These are phyloP conservation scores for Thomomys bottae DNA, from an alignment of 2,113 vertebrate genomes.

Conservation along the genomic window DNA sequence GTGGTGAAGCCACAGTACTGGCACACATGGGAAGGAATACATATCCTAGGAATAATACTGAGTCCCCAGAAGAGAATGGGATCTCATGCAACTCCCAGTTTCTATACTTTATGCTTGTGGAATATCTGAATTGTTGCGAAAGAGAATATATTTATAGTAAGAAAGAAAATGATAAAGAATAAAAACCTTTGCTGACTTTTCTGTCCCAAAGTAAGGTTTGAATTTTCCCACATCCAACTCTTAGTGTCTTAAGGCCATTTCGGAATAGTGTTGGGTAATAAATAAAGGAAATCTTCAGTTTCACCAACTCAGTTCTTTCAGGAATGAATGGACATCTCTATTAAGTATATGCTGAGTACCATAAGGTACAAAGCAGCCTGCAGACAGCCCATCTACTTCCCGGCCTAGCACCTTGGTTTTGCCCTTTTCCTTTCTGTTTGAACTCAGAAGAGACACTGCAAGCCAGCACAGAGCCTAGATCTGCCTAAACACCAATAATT, in stretches of 20 bases:
- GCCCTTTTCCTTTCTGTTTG: background rate
- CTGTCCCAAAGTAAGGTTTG: background rate
- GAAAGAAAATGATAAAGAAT: background rate
- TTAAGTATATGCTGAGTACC: background rate
- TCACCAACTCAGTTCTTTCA: background rate
- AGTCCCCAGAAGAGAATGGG: background rate
- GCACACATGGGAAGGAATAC: background rate
- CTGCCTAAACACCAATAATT: background rate
- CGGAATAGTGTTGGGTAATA: background rate
- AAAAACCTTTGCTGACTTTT: slow-evolving; percentile 15
- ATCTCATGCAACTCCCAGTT: background rate
- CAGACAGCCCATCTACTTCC: background rate
- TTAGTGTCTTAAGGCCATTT: background rate
- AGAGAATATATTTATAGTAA: slow-evolving; percentile 4
- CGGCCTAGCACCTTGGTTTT: background rate
- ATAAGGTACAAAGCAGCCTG: background rate
- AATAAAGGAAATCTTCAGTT: background rate
- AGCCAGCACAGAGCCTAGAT: background rate
- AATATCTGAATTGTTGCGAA: slow-evolving; percentile 3
- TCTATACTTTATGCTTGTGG: slow-evolving; percentile 5
- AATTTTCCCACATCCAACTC: slow-evolving; percentile 2
- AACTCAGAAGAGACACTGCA: background rate
- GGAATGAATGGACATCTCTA: background rate
- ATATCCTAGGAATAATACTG: background rate
- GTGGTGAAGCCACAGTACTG: too few species aligned